These are phyloP conservation scores for Onychostruthus taczanowskii DNA, from an alignment of 2,113 vertebrate genomes.

Conservation along the genomic window DNA sequence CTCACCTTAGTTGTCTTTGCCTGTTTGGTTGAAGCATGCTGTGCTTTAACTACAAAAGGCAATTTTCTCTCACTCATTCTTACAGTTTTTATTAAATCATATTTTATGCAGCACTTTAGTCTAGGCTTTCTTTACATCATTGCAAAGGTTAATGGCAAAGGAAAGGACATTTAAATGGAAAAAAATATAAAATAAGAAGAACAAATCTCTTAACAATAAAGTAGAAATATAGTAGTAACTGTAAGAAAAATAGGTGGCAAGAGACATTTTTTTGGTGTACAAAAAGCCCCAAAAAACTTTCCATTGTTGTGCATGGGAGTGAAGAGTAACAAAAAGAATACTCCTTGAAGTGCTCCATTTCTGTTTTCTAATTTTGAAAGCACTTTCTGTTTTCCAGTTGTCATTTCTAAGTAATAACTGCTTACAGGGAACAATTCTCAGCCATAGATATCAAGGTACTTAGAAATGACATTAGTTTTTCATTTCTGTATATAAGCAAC, in stretches of 20 bases:
- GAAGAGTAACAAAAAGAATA: background rate
- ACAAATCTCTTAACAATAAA: background rate
- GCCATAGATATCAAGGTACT: background rate
- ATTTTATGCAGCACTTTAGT: background rate
- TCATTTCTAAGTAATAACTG: background rate
- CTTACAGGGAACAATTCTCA: background rate
- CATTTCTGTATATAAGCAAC: background rate
- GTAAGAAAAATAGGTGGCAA: background rate
- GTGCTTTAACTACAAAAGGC: background rate
- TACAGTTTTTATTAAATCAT: background rate
- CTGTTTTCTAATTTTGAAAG: background rate
- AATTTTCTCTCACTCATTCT: background rate
- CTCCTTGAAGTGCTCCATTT: background rate
- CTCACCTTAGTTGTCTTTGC: background rate
- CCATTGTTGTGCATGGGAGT: background rate
- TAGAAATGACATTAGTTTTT: background rate
- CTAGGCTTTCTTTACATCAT: background rate
- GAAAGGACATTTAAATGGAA: background rate
- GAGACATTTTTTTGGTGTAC: accelerated
- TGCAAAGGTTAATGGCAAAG: background rate
- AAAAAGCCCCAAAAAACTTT: background rate
- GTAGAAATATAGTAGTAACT: background rate
- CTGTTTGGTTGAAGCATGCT: background rate
- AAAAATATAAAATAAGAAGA: background rate
- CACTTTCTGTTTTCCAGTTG: background rate